Evolutionary conservation across 2,113 vertebrate species (phyloP), one percentile per base, ranked within the genome.

Genomic region (Syngnathus scovelli): DNA sequence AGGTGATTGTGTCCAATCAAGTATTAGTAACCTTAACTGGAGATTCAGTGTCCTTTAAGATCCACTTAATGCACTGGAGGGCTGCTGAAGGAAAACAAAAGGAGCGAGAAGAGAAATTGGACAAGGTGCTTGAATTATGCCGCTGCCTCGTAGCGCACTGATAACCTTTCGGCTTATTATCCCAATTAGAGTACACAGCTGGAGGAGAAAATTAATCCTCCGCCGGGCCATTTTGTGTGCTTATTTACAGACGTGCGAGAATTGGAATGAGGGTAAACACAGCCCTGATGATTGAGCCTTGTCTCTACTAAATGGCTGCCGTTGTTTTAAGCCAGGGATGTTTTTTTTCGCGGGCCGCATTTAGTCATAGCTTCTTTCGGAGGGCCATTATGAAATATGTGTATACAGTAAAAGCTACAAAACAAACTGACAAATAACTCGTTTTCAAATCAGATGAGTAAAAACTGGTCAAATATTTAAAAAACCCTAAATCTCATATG

Each of bases 131-230:
- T 78, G 75, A 86, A 83, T 81, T 85, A 86, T 86, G 81, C 56
- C 37, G 65, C 70, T 74, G 61, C 70, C 84, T 82, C 80, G 10
- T 76, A 71, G 71, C 78, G 81, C 71, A 83, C 77, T 86, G 85
- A 89, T 90, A 91, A 91, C 89, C 87, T 89, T 90, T 90, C 79
- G 77, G 88, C 85, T 89, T 84, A 87, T 90, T 90, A 84, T 88
- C 86, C 86, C 85, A 89, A 90, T 91, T 90, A 90, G 80, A 82
- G 79, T 74, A 83, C 87, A 86, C 89, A 90, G 89, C 88, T 89
- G 88, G 86, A 88, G 85, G 85, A 85, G 83, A 71, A 82, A 88
- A 89, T 88, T 78, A 87, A 90, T 90, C 88, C 79, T 84, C 67
- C 78, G 76, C 68, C 15, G 69, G 71, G 74, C 81, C 75, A 79